Base-by-base conservation (phyloP, 2,797 vertebrate genomes). In the Siniperca scherzeri region DNA sequence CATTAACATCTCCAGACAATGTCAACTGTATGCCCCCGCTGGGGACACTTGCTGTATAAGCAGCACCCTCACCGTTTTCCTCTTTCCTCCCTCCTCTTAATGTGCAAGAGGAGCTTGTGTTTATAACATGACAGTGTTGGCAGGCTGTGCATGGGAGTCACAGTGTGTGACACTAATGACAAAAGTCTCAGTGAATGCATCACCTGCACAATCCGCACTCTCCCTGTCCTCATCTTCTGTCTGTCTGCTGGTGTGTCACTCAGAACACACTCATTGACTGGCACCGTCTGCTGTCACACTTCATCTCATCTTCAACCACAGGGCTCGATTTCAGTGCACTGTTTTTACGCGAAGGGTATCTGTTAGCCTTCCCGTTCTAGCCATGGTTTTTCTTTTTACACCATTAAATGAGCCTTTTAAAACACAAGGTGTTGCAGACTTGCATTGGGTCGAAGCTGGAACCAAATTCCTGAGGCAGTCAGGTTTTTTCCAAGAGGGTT, bases 261-360 rank as follows among this genome's bases (percentile, higher is more conserved):
- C 96, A 94, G 94, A 94, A 83, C 95, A 93, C 96, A 91, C 72
- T 77, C 57, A 46, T 72, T n/a, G 75, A 83, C 86, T 65, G 87
- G 69, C 86, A 69, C 77, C 27, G n/a, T 48, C 77, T 60, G 40
- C 88, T 71, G 80, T 84, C 92, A 77, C 87, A 70, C 50, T 81
- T 75, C 95, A 93, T 95, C 91, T 95, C 95, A 95, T 95, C 88
- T 95, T 94, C 94, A 96, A 92, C 92, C 94, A 94, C 98, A 97
- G 98, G 98, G 98, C 96, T 99, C 97, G 97, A 99, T 99, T 99
- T 98, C 97, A 96, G 95, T 95, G 86, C 82, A 60, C 82, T 88
- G 89, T 77, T 81, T 78, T 48, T 40, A 76, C 16, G 36, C 14
- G 21, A 79, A 77, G 78, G 74, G 38, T 76, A 70, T 76, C 73